These are phyloP conservation scores for Reticulitermes lucifugus DNA, from an alignment of 2,888 invertebrate genomes.

Conservation along the genomic window DNA sequence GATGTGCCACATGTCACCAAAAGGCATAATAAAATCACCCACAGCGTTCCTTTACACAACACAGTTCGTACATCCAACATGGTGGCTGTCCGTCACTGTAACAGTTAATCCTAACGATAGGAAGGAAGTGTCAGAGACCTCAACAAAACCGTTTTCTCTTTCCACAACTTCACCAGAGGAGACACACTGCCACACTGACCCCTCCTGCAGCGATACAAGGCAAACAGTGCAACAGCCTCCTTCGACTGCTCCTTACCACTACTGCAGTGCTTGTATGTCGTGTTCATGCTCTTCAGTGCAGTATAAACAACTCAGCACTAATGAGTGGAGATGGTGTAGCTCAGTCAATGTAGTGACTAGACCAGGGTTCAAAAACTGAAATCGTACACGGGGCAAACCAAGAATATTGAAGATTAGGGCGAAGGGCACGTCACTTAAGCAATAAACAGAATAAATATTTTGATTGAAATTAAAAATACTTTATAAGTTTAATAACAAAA, in stretches of 20 bases:
- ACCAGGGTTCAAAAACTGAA: no score
- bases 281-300: background rate
- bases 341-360: no score
- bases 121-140: conserved; percentile 1
- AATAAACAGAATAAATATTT: no score
- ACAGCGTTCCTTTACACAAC: conserved; percentile 7
- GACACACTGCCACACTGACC: conserved; percentile 38
- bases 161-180: conserved; percentile 1
- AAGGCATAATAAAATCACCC: conserved; percentile 28
- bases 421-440: no score
- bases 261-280: background rate
- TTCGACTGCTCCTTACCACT: conserved; percentile 4
- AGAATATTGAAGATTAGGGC: no score
- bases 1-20: conserved; percentile 9
- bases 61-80: background rate
- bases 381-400: no score
- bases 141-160: conserved; percentile 9
- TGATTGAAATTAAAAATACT: no score
- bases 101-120: background rate
- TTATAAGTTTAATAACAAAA: no score
- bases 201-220: background rate
- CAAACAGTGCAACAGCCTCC: conserved; percentile 1
- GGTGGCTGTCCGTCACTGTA: background rate
- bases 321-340: background rate
- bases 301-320: background rate